Evolutionary conservation across 2,113 vertebrate species (phyloP).

Genomic region (Monopterus albus): DNA sequence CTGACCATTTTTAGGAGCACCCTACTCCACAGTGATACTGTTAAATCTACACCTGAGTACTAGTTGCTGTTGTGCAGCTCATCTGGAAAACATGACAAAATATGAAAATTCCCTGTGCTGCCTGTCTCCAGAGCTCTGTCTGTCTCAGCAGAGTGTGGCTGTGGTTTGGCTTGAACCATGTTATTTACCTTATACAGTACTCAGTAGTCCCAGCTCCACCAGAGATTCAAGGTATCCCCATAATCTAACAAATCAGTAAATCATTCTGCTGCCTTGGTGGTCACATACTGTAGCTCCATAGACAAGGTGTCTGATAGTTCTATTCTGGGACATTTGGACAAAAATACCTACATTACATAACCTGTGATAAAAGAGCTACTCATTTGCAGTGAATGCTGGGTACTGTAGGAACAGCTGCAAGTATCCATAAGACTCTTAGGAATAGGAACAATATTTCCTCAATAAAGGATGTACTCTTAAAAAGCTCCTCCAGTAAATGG

Average conservation of each 20-base stretch:
- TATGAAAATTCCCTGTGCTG: neutral
- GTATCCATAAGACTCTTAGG: no score
- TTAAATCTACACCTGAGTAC: conserved; percentile 48
- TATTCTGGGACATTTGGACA: neutral
- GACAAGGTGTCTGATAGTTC: neutral
- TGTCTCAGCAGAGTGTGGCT: neutral
- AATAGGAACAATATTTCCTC: no score
- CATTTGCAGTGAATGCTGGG: no score
- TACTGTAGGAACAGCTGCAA: no score
- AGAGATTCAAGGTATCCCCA: neutral
- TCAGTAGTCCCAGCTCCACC: neutral
- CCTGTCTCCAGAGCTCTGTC: conserved; percentile 4
- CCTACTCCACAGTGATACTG: conserved; percentile 34
- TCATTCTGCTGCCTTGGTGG: neutral
- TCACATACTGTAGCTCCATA: neutral
- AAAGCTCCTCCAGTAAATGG: neutral
- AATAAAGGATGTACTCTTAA: neutral
- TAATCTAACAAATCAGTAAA: neutral
- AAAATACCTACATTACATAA: neutral
- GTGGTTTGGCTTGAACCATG: neutral
- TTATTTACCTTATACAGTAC: conserved; percentile 2
- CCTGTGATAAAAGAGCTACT: neutral
- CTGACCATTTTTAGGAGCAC: conserved; percentile 52
- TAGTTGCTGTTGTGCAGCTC: conserved; percentile 14
- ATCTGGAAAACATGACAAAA: conserved; percentile 13